phyloP scores from a whole-genome alignment of 2,888 invertebrate species.

The Tridacna crocea region DNA sequence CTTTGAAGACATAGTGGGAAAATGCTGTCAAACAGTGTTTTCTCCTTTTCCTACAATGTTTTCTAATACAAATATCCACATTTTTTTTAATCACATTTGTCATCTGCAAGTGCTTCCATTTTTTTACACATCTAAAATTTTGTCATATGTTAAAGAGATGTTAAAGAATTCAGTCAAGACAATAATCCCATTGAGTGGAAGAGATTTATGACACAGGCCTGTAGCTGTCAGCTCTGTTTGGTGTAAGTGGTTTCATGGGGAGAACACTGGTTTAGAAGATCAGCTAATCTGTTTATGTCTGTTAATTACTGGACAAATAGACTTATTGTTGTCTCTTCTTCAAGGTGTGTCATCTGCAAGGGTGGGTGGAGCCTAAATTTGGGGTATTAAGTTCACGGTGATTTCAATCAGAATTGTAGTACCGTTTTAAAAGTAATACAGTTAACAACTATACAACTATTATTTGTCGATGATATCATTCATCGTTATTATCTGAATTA shows the following conservation, averaged over 20 bases:
- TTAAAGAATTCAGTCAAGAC: not conserved
- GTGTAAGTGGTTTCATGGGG: slow-evolving; percentile 30
- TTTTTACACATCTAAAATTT: not conserved
- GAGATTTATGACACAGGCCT: slow-evolving; percentile 37
- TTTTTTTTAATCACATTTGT: too few relatives aligned
- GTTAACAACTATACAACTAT: too few relatives aligned
- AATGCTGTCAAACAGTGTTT: not conserved
- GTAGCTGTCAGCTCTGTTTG: slow-evolving; percentile 46
- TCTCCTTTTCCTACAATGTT: not conserved
- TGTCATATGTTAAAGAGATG: not conserved
- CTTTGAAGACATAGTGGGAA: not conserved
- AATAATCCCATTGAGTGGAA: slow-evolving; percentile 9
- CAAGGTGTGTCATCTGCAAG: slow-evolving; percentile 49
- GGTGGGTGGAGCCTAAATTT: slow-evolving; percentile 39
- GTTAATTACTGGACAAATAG: slow-evolving; percentile 59
- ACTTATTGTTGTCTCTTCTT: slow-evolving; percentile 31
- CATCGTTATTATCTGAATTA: too few relatives aligned
- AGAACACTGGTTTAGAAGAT: slow-evolving; percentile 37
- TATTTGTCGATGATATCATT: too few relatives aligned
- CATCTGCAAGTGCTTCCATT: too few relatives aligned
- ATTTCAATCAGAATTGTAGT: slow-evolving; percentile 3
- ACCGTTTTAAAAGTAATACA: not conserved
- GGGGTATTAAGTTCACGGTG: slow-evolving; percentile 50
- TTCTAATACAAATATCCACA: not conserved
- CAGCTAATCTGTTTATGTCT: slow-evolving; percentile 52